Evolutionary conservation across 2,797 vertebrate species (phyloP), one percentile per base, ranked within the genome.

Genomic region (Poecilia gillii): DNA sequence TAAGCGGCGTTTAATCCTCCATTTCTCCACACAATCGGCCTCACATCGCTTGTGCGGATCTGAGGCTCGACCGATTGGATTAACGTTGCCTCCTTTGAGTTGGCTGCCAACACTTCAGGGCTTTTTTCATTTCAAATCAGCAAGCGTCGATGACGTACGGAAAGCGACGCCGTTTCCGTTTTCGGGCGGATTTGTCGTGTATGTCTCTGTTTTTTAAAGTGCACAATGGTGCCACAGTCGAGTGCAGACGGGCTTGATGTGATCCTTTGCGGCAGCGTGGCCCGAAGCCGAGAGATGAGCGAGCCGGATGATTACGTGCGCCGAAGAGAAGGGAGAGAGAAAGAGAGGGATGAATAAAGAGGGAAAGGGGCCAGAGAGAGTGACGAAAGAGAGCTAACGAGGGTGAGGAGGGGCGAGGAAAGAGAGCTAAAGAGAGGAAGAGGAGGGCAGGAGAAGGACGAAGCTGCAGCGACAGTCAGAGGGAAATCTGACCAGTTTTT

Each of bases 271-370:
- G 94, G 94, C 94, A 94, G 93, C 86, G 57, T 90, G 86, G 93
- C 94, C 91, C 77, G 88, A 81, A 93, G 92, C 93, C 25, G 90
- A 91, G 87, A 91, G 90, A 73, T 85, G 78, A 78, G 86, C 88
- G 84, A 94, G 90, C 92, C 91, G 91, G 89, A 93, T 91, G 90
- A 93, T 92, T 92, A 91, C 91, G 91, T 95, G 95, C 96, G 92
- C 91, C 93, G 94, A 95, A 95, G 92, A 94, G 89, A 71, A 79
- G 76, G 82, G 74, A 59, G n/a, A 59, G 59, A 62, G 59, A 66
- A 18, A 70, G 81, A 73, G 31, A 53, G 75, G 77, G 75, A 75
- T 76, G 83, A 83, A 78, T 76, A 49, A 72, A 75, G 79, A 88
- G 78, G 49, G 82, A 79, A 84, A 85, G 87, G 74, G 84, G 81